Conservation (phyloP, 2,113 vertebrate genomes). For the Corythaeola cristata region DNA sequence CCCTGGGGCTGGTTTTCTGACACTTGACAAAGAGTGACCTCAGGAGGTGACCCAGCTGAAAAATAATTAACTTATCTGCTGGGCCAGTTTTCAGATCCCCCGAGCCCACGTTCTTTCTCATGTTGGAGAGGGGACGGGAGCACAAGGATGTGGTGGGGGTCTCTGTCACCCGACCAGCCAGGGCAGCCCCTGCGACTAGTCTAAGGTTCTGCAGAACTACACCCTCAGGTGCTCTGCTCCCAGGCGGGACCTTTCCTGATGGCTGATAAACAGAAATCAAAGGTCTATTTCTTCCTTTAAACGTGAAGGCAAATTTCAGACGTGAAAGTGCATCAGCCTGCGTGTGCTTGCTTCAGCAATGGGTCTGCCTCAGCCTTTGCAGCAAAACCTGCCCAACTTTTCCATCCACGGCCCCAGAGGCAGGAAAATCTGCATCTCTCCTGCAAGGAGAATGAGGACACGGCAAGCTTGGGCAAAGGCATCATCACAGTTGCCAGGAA, state of each 20-base stretch:
- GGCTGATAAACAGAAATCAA: background rate
- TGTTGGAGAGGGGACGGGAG: background rate
- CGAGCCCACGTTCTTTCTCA: background rate
- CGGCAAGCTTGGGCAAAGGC: background rate
- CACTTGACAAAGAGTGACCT: background rate
- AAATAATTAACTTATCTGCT: background rate
- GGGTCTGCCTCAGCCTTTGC: background rate
- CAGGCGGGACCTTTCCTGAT: background rate
- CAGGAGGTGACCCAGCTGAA: background rate
- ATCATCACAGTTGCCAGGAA: background rate
- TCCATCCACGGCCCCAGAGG: background rate
- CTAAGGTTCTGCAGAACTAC: background rate
- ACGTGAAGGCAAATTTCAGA: background rate
- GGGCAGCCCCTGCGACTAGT: background rate
- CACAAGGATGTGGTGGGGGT: fast-evolving
- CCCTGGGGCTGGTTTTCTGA: background rate
- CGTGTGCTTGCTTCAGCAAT: background rate
- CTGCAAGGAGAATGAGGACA: background rate
- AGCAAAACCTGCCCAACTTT: background rate
- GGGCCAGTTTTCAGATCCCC: background rate
- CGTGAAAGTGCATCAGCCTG: background rate
- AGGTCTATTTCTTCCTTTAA: background rate
- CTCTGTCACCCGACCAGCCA: background rate
- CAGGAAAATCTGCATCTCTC: background rate
- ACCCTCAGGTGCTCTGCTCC: background rate